Evolutionary conservation across 2,888 invertebrate species (phyloP).

Genomic region (Leptopterna dolabrata): DNA sequence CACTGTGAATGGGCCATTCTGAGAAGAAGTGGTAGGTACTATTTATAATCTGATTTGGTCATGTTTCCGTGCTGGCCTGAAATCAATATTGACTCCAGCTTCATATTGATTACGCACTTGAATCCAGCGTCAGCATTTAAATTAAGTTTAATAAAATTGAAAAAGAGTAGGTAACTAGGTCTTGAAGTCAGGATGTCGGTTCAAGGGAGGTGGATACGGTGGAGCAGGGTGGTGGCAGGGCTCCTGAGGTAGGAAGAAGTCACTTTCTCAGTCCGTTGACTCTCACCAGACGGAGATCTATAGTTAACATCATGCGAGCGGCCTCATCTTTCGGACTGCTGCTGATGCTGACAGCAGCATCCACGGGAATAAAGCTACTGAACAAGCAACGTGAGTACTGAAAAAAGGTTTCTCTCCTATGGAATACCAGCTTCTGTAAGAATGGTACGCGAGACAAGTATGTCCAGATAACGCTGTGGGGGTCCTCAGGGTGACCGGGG

Average conservation of each 20-base stretch:
- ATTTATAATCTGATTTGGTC: too few species aligned
- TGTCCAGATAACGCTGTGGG: neutral
- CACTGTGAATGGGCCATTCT: too few species aligned
- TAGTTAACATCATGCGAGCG: neutral
- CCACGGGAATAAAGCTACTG: conserved; percentile 49
- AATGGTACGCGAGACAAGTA: too few species aligned
- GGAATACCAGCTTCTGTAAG: neutral
- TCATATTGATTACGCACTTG: too few species aligned
- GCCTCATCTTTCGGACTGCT: conserved; percentile 33
- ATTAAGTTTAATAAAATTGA: neutral
- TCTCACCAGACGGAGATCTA: conserved; percentile 17
- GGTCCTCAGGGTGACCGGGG: neutral
- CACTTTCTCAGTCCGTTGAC: conserved; percentile 48
- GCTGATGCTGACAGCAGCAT: conserved; percentile 14
- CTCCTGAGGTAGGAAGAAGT: conserved; percentile 1
- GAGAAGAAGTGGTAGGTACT: too few species aligned
- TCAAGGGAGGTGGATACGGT: neutral
- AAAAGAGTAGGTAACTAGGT: neutral
- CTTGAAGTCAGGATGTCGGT: neutral
- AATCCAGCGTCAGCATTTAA: too few species aligned
- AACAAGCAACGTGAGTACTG: conserved; percentile 56
- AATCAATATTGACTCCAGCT: too few species aligned
- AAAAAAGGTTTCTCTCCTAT: neutral
- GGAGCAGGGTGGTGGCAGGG: neutral
- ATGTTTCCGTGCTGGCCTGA: too few species aligned